Percentiles rank a stretch among this genome's conserved stretches.
phyloP scores from a whole-genome alignment of 2,113 vertebrate species.

The Pelusios castaneus region DNA sequence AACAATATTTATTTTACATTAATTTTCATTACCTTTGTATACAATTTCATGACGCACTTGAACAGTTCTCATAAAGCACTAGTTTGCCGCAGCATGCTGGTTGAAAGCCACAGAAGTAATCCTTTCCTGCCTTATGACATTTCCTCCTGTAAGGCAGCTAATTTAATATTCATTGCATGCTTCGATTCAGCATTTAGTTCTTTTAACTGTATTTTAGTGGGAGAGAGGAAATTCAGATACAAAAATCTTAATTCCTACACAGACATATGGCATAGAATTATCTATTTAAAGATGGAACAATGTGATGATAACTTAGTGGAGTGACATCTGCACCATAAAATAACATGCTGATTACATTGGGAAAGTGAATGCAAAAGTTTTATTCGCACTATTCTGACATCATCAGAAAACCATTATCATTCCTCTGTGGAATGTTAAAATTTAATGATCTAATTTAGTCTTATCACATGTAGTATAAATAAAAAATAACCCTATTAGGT shows the following conservation, averaged over 20 bases:
- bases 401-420: constrained; percentile 59
- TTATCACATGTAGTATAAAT: constrained; percentile 73
- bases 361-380: constrained; percentile 56
- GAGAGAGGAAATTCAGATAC: constrained; percentile 7
- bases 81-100: no score
- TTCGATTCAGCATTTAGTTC: constrained; percentile 59
- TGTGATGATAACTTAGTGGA: constrained; percentile 54
- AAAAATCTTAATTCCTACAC: constrained; percentile 55
- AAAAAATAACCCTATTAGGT: constrained; percentile 67
- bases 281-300: constrained; percentile 60
- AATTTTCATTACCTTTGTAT: no score
- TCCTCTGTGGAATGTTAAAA: constrained; percentile 69
- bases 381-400: constrained; percentile 59
- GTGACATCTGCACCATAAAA: constrained; percentile 71
- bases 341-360: constrained; percentile 64
- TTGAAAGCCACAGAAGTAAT: no score
- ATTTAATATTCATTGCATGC: constrained; percentile 24
- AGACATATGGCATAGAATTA: constrained; percentile 67
- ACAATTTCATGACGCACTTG: no score
- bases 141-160: background rate
- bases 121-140: background rate
- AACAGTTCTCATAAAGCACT: no score
- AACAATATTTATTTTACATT: no score
- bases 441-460: constrained; percentile 73
- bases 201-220: constrained; percentile 57